Evolutionary conservation across 2,113 vertebrate genomes (phyloP).

Genomic region (Balaeniceps rex): DNA sequence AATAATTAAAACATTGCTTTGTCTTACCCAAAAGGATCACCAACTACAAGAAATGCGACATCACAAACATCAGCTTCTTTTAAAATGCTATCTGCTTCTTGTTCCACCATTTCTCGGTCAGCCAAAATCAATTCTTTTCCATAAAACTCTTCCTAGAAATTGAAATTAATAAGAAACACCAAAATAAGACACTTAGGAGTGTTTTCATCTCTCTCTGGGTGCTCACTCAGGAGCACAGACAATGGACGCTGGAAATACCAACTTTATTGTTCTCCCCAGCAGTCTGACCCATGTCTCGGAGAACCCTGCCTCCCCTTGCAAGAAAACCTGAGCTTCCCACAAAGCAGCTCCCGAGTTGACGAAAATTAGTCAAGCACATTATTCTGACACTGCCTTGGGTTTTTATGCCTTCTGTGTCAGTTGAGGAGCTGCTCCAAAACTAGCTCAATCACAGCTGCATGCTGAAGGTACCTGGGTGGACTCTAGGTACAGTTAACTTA

Average conservation of each 20-base stretch:
- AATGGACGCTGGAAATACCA: background rate
- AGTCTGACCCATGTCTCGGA: background rate
- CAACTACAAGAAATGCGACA: slow-evolving; percentile 94
- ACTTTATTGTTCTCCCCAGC: background rate
- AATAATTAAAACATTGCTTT: background rate
- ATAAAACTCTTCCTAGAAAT: slow-evolving; percentile 91
- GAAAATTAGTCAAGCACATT: background rate
- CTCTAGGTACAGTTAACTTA: background rate
- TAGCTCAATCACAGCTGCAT: background rate
- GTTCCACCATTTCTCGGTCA: slow-evolving; percentile 92
- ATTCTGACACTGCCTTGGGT: background rate
- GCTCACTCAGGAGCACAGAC: background rate
- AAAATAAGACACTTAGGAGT: background rate
- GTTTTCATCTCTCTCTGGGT: background rate
- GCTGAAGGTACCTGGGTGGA: background rate
- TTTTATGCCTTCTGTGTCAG: background rate
- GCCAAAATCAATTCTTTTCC: slow-evolving; percentile 90
- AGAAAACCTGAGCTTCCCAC: background rate
- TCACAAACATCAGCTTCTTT: slow-evolving; percentile 83
- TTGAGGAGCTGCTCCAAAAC: background rate
- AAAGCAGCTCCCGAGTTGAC: background rate
- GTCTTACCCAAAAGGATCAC: slow-evolving; percentile 96
- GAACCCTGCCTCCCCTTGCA: background rate
- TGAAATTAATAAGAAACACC: slow-evolving; percentile 1
- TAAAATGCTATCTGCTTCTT: slow-evolving; percentile 88